Percentiles rank a stretch among this genome's conserved stretches.
Conservation (phyloP, 2,797 vertebrate species). For the Microhierax caerulescens region DNA sequence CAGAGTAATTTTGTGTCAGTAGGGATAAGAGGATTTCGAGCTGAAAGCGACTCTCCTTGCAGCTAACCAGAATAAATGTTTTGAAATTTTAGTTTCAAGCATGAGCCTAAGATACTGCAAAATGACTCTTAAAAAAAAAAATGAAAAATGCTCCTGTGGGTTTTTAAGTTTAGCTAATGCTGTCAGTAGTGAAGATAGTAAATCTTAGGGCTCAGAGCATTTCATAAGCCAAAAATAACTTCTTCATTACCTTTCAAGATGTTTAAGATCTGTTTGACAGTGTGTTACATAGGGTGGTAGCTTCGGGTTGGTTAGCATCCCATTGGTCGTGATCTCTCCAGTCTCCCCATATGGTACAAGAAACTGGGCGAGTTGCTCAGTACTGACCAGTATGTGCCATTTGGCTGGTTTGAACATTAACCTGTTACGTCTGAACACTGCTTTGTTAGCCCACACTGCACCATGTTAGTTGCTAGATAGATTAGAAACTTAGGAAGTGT, state of each 20-base stretch:
- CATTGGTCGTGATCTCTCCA: background rate
- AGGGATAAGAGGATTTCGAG: background rate
- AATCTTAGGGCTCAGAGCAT: background rate
- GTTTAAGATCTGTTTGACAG: background rate
- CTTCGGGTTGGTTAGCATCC: background rate
- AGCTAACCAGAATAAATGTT: background rate
- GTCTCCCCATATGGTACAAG: background rate
- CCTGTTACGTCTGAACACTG: background rate
- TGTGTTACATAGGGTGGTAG: background rate
- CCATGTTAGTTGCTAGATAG: background rate
- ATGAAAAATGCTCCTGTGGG: background rate
- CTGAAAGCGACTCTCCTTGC: background rate
- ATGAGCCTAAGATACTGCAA: background rate
- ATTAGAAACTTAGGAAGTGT: background rate
- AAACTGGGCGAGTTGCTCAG: background rate
- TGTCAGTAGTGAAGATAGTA: background rate
- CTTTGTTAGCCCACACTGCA: background rate
- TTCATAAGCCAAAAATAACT: background rate
- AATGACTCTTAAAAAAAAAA: background rate
- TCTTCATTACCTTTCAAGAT: background rate
- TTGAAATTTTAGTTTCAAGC: background rate
- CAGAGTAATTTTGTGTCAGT: background rate
- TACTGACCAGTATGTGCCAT: fast-evolving
- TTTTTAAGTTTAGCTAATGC: background rate
- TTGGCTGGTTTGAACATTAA: background rate